Evolutionary conservation across 2,113 vertebrate species (phyloP), one percentile per base, ranked within the genome.

Genomic region (Pangasianodon hypophthalmus): DNA sequence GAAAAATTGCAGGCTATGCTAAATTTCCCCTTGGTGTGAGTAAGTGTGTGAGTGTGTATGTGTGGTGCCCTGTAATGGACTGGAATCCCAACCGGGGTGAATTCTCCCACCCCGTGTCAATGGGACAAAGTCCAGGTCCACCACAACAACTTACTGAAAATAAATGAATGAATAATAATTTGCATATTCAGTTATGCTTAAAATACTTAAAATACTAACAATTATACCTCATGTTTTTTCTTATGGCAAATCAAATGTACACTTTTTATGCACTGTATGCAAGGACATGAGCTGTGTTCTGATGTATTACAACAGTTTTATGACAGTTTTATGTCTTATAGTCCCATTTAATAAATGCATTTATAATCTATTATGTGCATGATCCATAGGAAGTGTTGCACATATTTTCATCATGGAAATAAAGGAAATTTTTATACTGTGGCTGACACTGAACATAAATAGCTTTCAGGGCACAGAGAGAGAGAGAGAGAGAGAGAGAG

Each of bases 371-470:
- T 62, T 41, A 58, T 87, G 71, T 87, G 56, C 29, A 46, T 87
- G 73, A 79, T 26, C 87, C 48, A 83, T 9, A 18, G 62, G 32
- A 88, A 84, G 24, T 52, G 32, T 44, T 44, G 64, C 29, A 64
- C 50, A 69, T 85, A 79, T 83, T 89, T 89, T 87, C 50, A 54
- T 90, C 58, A 91, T 54, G 69, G 32, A n/a, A 86, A 91, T 85
- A 85, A 83, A 81, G 37, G 56, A 80, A 62, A 82, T 85, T 91
- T 93, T 91, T 88, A 94, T 87, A 92, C 92, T 86, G 92, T 81
- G 90, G 89, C 90, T 92, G 91, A 92, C 90, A 89, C 84, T 52
- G 16, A 88, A 92, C 91, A 92, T 92, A 90, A 93, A 92, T 87
- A 86, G 69, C 87, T 92, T 91, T 88, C 90, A 85, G 58, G 86